These are phyloP conservation scores for Lipophrys pholis DNA, from an alignment of 2,113 vertebrate genomes.

Conservation along the genomic window DNA sequence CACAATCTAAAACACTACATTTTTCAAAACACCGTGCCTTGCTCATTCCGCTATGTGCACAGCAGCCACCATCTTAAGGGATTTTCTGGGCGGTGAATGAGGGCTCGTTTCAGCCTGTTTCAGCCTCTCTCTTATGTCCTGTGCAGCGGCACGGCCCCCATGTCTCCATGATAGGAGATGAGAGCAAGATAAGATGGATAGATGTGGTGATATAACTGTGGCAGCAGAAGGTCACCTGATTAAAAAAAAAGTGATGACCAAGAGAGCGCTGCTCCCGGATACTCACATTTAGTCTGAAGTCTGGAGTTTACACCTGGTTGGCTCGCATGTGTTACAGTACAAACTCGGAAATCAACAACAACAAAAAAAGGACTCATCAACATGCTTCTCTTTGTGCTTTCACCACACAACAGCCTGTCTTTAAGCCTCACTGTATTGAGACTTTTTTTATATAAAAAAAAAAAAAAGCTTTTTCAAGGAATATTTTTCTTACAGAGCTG, in stretches of 20 bases:
- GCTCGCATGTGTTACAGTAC: neutral
- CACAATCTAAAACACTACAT: slow-evolving; percentile 38
- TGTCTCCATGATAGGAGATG: slow-evolving; percentile 14
- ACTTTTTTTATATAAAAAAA: too few relatives aligned
- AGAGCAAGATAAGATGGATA: slow-evolving; percentile 34
- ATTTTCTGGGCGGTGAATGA: slow-evolving; percentile 52
- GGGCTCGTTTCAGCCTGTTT: slow-evolving; percentile 9
- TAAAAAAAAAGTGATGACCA: slow-evolving; percentile 27
- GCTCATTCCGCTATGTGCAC: slow-evolving; percentile 39
- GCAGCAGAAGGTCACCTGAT: slow-evolving; percentile 52
- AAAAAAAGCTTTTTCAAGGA: too few relatives aligned
- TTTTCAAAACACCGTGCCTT: slow-evolving; percentile 42
- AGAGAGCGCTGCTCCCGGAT: neutral
- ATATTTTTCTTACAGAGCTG: too few relatives aligned
- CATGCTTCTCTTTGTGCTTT: neutral
- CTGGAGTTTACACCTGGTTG: neutral
- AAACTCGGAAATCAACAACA: neutral
- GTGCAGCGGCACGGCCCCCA: slow-evolving; percentile 18
- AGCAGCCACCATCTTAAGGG: slow-evolving; percentile 42
- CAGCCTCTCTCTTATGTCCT: slow-evolving; percentile 26
- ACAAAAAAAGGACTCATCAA: neutral
- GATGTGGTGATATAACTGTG: slow-evolving; percentile 36
- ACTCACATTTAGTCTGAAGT: slow-evolving; percentile 3
- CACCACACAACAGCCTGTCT: neutral
- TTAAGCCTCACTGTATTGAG: too few relatives aligned